phyloP scores from a whole-genome alignment of 2,888 invertebrate species.

The Peribatodes rhomboidaria region DNA sequence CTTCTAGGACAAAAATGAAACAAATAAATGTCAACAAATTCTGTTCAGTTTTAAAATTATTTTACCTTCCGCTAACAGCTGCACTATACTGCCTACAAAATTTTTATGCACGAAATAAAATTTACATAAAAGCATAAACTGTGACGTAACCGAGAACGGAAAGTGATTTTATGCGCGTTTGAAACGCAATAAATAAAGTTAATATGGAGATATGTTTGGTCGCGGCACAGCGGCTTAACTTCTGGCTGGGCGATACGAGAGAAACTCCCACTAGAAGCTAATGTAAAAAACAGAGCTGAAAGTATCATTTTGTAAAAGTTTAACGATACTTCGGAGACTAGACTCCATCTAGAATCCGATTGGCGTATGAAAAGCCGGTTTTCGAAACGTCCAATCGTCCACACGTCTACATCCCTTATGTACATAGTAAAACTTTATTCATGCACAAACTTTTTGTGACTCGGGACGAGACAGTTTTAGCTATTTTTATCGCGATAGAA shows the following conservation, averaged over 20 bases:
- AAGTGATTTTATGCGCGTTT: constrained; percentile 36
- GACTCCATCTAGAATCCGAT: neutral
- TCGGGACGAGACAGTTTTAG: constrained; percentile 3
- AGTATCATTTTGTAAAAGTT: neutral
- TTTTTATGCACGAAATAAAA: constrained; percentile 22
- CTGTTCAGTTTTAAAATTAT: neutral
- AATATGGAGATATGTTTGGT: constrained; percentile 28
- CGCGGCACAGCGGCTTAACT: constrained; percentile 17
- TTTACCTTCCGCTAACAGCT: constrained; percentile 13
- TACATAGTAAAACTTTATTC: constrained; percentile 8
- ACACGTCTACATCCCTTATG: neutral
- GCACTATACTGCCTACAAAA: constrained; percentile 28
- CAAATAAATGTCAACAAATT: neutral
- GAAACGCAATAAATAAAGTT: constrained; percentile 33
- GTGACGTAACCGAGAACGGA: constrained; percentile 18
- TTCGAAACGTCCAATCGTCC: neutral
- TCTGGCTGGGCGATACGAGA: constrained; percentile 15
- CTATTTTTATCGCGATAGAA: constrained; percentile 4
- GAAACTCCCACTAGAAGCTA: neutral
- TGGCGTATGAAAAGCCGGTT: constrained; percentile 9
- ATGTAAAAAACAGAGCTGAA: neutral
- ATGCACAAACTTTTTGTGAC: constrained; percentile 4
- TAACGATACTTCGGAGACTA: constrained; percentile 1
- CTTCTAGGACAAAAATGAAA: too few relatives aligned
- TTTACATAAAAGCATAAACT: constrained; percentile 32